These are phyloP conservation scores for Proteles cristata DNA, from an alignment of 2,113 vertebrate species.

Conservation along the genomic window DNA sequence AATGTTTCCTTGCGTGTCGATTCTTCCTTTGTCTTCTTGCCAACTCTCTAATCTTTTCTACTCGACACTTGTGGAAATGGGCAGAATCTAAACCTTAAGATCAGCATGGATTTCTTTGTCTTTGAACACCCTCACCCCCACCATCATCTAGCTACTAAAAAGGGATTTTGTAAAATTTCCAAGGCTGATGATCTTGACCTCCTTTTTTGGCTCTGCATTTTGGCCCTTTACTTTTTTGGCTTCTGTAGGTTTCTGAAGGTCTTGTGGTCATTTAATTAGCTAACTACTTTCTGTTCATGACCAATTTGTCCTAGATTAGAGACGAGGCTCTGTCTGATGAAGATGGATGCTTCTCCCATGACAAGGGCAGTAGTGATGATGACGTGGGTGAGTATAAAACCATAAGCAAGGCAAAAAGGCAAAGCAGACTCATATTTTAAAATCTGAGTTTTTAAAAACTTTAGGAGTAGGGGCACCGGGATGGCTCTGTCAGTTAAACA, in stretches of 20 bases:
- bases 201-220: background rate
- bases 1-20: background rate
- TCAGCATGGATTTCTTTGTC: background rate
- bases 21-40: background rate
- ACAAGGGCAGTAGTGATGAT: slow-evolving; percentile 79
- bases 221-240: background rate
- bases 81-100: background rate
- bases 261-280: background rate
- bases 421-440: background rate
- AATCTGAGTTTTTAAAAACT: no score
- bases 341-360: slow-evolving; percentile 71
- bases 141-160: background rate
- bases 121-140: background rate
- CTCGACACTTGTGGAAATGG: background rate
- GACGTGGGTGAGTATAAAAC: slow-evolving; percentile 83
- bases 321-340: slow-evolving; percentile 74
- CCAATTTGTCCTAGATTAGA: slow-evolving; percentile 73
- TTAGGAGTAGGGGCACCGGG: no score
- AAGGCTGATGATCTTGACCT: background rate
- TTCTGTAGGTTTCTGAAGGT: background rate
- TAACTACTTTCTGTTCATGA: slow-evolving; percentile 31
- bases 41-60: background rate
- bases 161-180: background rate
- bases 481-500: no score
- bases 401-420: background rate